Conservation (phyloP, 1,140 invertebrate species). For the Macrostomum lignano region DNA sequence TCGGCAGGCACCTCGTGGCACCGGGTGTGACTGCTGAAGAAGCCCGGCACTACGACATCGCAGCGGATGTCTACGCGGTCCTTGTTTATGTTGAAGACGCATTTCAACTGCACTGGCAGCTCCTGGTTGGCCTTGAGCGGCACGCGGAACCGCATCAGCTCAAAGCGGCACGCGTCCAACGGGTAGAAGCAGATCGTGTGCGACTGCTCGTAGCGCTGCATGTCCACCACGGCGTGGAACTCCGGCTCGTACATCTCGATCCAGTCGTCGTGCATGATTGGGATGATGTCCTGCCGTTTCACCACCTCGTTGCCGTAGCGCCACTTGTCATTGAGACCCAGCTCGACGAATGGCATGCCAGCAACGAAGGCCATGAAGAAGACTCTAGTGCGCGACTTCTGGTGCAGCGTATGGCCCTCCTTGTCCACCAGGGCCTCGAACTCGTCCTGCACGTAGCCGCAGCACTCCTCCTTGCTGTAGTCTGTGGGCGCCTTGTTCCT, state of each 20-base stretch:
- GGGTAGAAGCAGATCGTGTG: slow-evolving; percentile 83
- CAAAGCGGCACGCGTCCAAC: slow-evolving; percentile 69
- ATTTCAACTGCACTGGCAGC: slow-evolving; percentile 65
- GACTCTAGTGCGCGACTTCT: slow-evolving; percentile 3
- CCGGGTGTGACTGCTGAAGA: slow-evolving; percentile 67
- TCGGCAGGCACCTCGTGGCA: slow-evolving; percentile 49
- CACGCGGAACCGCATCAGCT: slow-evolving; percentile 70
- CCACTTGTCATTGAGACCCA: slow-evolving; percentile 6
- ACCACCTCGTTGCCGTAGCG: slow-evolving; percentile 46
- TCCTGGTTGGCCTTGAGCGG: slow-evolving; percentile 80
- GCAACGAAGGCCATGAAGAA: slow-evolving; percentile 4
- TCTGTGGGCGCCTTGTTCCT: too few species aligned
- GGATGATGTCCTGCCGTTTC: slow-evolving; percentile 88
- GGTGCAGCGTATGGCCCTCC: not conserved
- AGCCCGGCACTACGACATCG: slow-evolving; percentile 78
- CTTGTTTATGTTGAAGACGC: slow-evolving; percentile 16
- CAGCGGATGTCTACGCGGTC: slow-evolving; percentile 55
- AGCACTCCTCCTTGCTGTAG: slow-evolving; percentile 4
- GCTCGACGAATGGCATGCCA: slow-evolving; percentile 3
- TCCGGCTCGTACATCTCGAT: slow-evolving; percentile 72
- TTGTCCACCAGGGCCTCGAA: not conserved
- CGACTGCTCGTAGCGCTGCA: slow-evolving; percentile 58
- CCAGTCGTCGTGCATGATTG: slow-evolving; percentile 96
- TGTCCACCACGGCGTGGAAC: slow-evolving; percentile 71
- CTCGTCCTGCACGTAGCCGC: slow-evolving; percentile 4